Percentiles rank a stretch among this genome's conserved stretches.
phyloP scores from a whole-genome alignment of 2,888 invertebrate species.

The Ornithoptera priamus region DNA sequence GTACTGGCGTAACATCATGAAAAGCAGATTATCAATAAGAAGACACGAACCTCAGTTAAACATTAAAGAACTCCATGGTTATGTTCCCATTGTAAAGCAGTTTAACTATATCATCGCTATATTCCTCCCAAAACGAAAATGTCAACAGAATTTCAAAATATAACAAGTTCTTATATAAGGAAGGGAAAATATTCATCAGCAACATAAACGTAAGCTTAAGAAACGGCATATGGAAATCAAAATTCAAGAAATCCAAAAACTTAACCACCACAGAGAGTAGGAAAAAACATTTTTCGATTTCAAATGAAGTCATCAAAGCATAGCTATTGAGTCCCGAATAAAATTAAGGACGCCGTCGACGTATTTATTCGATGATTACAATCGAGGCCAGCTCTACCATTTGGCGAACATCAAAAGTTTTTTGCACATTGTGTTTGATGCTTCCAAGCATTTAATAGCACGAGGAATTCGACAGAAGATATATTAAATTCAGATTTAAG shows the following conservation, averaged over 20 bases:
- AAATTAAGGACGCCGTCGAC: slow-evolving; percentile 47
- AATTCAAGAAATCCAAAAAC: background rate
- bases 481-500: slow-evolving; percentile 28
- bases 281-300: slow-evolving; percentile 35
- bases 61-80: too few relatives aligned
- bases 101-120: too few relatives aligned
- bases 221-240: background rate
- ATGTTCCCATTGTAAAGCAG: too few relatives aligned
- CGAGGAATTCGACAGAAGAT: slow-evolving; percentile 18
- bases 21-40: too few relatives aligned
- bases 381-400: slow-evolving; percentile 36
- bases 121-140: too few relatives aligned
- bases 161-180: too few relatives aligned
- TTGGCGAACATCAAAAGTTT: slow-evolving; percentile 37
- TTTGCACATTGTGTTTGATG: slow-evolving; percentile 34
- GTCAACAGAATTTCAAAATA: too few relatives aligned
- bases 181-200: background rate
- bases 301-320: slow-evolving; percentile 63
- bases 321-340: slow-evolving; percentile 37
- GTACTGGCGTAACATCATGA: too few relatives aligned
- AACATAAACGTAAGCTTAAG: background rate
- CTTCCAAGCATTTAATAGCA: slow-evolving; percentile 24
- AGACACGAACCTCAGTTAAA: too few relatives aligned
- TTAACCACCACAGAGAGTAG: slow-evolving; percentile 1
- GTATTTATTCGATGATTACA: slow-evolving; percentile 49